phyloP scores from a whole-genome alignment of 2,888 invertebrate species.

The Gibbula magus region DNA sequence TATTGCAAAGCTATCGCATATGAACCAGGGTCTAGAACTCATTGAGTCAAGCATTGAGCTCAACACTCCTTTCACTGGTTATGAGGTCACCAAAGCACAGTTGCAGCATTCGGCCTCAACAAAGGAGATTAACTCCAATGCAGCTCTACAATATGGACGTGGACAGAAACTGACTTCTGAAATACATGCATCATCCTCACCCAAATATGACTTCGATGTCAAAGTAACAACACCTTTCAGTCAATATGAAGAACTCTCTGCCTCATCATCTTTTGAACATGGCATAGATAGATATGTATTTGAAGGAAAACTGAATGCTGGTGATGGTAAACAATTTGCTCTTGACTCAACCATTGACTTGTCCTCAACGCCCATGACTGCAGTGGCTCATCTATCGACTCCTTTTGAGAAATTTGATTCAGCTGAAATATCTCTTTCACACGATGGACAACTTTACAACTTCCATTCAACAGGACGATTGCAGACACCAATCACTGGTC shows the following conservation, averaged over 20 bases:
- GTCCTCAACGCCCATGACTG: constrained; percentile 26
- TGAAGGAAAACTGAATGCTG: constrained; percentile 24
- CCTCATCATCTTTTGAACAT: constrained; percentile 17
- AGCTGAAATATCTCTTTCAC: constrained; percentile 36
- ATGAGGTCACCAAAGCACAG: not conserved
- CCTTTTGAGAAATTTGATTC: constrained; percentile 41
- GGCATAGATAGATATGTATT: not conserved
- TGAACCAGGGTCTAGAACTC: not conserved
- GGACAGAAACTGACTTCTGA: constrained; percentile 22
- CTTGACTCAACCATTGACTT: constrained; percentile 25
- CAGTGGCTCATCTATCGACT: constrained; percentile 36
- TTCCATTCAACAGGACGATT: constrained; percentile 31
- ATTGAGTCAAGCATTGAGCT: not conserved
- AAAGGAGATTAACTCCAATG: constrained; percentile 30
- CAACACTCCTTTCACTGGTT: not conserved
- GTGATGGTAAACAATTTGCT: not conserved
- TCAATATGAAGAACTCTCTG: constrained; percentile 7
- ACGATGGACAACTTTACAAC: constrained; percentile 34
- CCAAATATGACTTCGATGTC: not conserved
- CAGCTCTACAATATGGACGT: constrained; percentile 27
- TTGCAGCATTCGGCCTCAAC: constrained; percentile 26
- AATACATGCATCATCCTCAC: constrained; percentile 12
- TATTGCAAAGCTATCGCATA: constrained; percentile 28
- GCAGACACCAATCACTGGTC: constrained; percentile 35
- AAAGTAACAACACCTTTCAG: constrained; percentile 17